Conservation (phyloP, 2,888 invertebrate species). For the Copidosoma aretas region DNA sequence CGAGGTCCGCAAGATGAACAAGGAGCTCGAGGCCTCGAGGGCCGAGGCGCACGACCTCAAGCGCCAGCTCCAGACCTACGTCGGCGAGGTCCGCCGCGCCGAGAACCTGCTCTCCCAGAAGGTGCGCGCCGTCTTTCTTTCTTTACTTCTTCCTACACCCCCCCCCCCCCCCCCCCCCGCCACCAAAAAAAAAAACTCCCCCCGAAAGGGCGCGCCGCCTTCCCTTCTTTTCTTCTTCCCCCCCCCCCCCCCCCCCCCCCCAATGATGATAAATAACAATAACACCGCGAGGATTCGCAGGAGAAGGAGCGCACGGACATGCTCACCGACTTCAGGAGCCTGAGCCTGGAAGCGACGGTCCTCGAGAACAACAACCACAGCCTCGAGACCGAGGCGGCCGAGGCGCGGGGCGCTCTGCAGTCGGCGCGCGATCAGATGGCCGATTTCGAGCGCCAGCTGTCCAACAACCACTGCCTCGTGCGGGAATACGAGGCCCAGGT, state of each 20-base stretch:
- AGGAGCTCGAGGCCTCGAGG: conserved; percentile 73
- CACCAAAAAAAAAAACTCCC: no score
- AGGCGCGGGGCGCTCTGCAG: conserved; percentile 70
- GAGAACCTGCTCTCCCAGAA: conserved; percentile 78
- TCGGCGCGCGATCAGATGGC: conserved; percentile 68
- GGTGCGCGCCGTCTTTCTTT: conserved; percentile 55
- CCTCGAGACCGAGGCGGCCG: conserved; percentile 77
- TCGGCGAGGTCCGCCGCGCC: conserved; percentile 79
- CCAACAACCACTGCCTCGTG: conserved; percentile 65
- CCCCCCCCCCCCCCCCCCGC: no score
- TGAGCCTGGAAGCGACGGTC: conserved; percentile 78
- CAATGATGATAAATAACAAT: no score
- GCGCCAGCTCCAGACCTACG: conserved; percentile 80
- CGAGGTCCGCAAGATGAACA: conserved; percentile 69
- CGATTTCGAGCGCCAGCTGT: conserved; percentile 71
- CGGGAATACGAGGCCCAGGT: conserved; percentile 69
- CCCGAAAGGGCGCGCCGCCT: no score
- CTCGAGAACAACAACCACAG: conserved; percentile 82
- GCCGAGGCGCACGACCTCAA: conserved; percentile 78
- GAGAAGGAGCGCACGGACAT: conserved; percentile 82
- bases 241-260: no score
- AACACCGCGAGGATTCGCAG: conserved; percentile 63
- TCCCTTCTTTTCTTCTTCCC: no score
- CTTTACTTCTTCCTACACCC: not conserved
- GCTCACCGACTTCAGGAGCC: conserved; percentile 79